Conservation (phyloP, 2,888 invertebrate genomes). For the Melanostoma scalare region DNA sequence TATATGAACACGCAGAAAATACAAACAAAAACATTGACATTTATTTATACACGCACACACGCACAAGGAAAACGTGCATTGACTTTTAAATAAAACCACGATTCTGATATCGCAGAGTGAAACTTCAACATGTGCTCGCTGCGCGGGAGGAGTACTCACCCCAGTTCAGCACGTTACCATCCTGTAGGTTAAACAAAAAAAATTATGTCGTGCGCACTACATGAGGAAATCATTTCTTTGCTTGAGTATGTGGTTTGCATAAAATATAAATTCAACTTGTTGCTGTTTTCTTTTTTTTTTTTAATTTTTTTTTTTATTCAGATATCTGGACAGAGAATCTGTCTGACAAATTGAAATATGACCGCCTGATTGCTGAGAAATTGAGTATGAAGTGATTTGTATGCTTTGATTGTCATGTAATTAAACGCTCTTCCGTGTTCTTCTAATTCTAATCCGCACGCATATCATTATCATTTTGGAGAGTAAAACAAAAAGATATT, state of each 20-base stretch:
- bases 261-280: constrained; percentile 32
- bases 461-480: not conserved
- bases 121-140: constrained; percentile 2
- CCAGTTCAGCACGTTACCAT: constrained; percentile 17
- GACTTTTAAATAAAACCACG: constrained; percentile 41
- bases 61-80: constrained; percentile 51
- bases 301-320: not conserved
- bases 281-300: not conserved
- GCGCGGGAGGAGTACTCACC: constrained; percentile 6
- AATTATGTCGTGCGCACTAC: constrained; percentile 40
- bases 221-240: constrained; percentile 49
- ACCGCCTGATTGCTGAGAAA: constrained; percentile 29
- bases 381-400: constrained; percentile 42
- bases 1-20: constrained; percentile 11
- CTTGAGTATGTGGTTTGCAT: constrained; percentile 58
- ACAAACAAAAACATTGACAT: constrained; percentile 44
- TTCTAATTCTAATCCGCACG: constrained; percentile 14
- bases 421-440: constrained; percentile 52
- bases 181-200: constrained; percentile 9
- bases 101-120: not conserved
- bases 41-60: constrained; percentile 63
- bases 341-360: constrained; percentile 44
- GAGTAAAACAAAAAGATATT: too few relatives aligned
- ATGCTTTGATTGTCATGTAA: constrained; percentile 37
- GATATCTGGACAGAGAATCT: constrained; percentile 26